Evolutionary conservation across 1,140 invertebrate genomes (phyloP), one percentile per base, ranked within the genome.

Genomic region (Cardiocondyla obscurior): DNA sequence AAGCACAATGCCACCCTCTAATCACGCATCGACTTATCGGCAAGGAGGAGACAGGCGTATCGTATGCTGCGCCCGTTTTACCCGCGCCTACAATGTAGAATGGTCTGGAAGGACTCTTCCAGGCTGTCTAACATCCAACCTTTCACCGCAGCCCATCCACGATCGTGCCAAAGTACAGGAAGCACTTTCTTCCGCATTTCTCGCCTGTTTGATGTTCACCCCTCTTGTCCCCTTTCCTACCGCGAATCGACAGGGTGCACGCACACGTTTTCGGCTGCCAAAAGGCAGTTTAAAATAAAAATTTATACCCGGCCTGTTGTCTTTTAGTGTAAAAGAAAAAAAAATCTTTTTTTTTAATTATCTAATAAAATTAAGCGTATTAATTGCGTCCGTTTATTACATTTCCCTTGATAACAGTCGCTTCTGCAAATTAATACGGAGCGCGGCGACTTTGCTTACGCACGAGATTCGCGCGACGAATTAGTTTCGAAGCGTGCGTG

Each of bases 1-100:
- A 92, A 93, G 92, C 89, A 93, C 92, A 93, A 94, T 94, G 89
- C 88, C 91, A 92, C 91, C 90, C 92, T 93, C 91, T 93, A 94
- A 94, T 94, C 92, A 93, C 84, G 91, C 88, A 93, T 94, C 93
- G 93, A 93, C 93, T 93, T 92, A 93, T 94, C 89, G 92, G 83
- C 73, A 83, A 89, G 73, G 62, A 83, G 76, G 87, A 87, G 76
- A 86, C 88, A 73, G 87, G 30, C 19, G 84, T 90, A 90, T 90
- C 87, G 87, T 90, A 83, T 91, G 85, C 82, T 82, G 70, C 83
- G 74, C 85, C 51, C 85, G 84, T 85, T 89, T 85, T 64, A 85
- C 82, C 49, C 84, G 57, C 42, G 77, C 81, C 73, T 81, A 73
- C 28, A 4, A 33, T 25, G 19, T 36, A 30, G 42, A 77, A 82